These are phyloP conservation scores for Eumacrocentrus americanus DNA, from an alignment of 2,888 invertebrate genomes.

Conservation along the genomic window DNA sequence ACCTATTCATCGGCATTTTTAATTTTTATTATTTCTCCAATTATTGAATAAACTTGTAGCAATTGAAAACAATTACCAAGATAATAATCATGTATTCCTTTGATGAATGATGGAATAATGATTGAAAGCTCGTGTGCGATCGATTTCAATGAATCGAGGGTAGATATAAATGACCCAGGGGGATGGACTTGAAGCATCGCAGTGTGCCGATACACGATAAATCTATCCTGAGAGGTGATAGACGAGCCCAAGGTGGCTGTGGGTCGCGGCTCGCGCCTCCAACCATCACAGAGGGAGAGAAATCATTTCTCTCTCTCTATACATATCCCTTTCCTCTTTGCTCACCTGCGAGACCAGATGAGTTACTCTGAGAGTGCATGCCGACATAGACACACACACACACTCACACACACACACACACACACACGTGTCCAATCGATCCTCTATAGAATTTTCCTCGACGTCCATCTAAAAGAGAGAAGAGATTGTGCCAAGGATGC, in stretches of 20 bases:
- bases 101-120: constrained; percentile 18
- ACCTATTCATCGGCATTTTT: neutral
- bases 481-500: constrained; percentile 41
- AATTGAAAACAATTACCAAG: constrained; percentile 1
- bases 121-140: constrained; percentile 33
- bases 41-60: constrained; percentile 3
- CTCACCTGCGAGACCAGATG: constrained; percentile 33
- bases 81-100: neutral
- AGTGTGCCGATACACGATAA: constrained; percentile 56
- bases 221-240: constrained; percentile 52
- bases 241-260: constrained; percentile 46
- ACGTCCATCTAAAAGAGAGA: neutral
- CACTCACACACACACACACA: neutral
- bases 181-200: constrained; percentile 37
- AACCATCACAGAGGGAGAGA: constrained; percentile 17
- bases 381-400: constrained; percentile 12
- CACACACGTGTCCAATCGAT: constrained; percentile 16
- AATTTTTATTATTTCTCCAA: neutral
- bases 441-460: constrained; percentile 28
- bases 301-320: constrained; percentile 29
- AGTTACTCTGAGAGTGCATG: constrained; percentile 33
- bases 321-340: constrained; percentile 26
- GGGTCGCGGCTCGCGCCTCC: constrained; percentile 17
- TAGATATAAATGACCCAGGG: constrained; percentile 46
- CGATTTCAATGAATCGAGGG: constrained; percentile 37